phyloP scores from a whole-genome alignment of 2,113 vertebrate species.

The Anhinga anhinga region DNA sequence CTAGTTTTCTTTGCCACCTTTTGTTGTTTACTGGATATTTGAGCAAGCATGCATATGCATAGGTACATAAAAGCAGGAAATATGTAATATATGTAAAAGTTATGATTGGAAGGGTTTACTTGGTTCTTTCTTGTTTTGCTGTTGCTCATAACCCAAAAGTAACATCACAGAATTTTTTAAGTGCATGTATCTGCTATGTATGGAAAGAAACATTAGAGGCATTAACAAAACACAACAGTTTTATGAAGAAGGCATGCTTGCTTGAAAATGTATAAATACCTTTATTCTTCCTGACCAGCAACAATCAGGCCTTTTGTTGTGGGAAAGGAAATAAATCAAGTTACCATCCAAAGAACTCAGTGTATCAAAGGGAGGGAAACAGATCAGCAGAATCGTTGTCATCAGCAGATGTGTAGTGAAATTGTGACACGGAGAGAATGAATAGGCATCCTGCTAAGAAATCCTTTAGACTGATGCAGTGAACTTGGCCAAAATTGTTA shows the following conservation, averaged over 20 bases:
- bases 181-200: not conserved
- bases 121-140: not conserved
- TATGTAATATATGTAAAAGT: not conserved
- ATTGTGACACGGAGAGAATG: not conserved
- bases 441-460: not conserved
- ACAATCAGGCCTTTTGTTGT: not conserved
- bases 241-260: not conserved
- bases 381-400: not conserved
- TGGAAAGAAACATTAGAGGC: not conserved
- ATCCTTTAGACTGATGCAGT: not conserved
- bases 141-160: not conserved
- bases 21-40: not conserved
- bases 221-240: not conserved
- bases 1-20: not conserved
- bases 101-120: not conserved
- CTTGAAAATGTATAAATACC: not conserved
- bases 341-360: not conserved
- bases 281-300: not conserved
- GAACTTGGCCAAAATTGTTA: not conserved
- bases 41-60: rapidly evolving
- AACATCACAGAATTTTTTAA: not conserved
- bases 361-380: not conserved
- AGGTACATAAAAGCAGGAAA: not conserved
- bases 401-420: not conserved
- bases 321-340: not conserved